Base-by-base conservation (phyloP, 2,888 invertebrate genomes). In the Oligia strigilis region DNA sequence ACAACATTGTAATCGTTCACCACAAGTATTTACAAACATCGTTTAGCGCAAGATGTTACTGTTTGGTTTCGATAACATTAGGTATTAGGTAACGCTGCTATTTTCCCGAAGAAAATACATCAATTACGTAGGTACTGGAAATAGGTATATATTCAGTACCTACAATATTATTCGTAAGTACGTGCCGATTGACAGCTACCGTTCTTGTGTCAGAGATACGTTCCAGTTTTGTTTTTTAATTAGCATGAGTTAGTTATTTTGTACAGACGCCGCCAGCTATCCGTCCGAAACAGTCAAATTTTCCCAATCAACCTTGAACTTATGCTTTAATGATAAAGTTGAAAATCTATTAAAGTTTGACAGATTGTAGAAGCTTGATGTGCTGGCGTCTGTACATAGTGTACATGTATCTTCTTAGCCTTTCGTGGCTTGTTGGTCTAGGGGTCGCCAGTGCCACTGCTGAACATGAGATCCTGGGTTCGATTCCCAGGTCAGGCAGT, bases 21-120 rank as follows among this genome's bases (percentile, higher is more conserved):
- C 6, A 52, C 17, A 23, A 55, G 36, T 83, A 62, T 80, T 80
- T 83, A 80, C 60, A 78, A 80, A 80, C 14, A 80, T 0, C 17
- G 60, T 52, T 67, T 36, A 11, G 52, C 52, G 52, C n/a, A 46
- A 36, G 43, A 36, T 14, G 60, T 29, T 36, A 72, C 2, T 52
- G 43, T 83, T 83, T 46, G 60, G 46, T 40, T 83, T 60, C 58
- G 43, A 55, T 78, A 78, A 36, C 52, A 49, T 49, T 77, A 29
- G 29, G 29, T 29, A 67, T 62, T 67, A 13, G 17, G 46, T 46
- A 62, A 78, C 46, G 8, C 14, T 60, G 46, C 29, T 82, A 58
- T 76, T 75, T 82, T 58, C 58, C 58, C 4, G 14, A 49, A 17
- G 62, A 67, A 83, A 83, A 78, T 69, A 62, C 3, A 19, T 80